phyloP scores from a whole-genome alignment of 2,888 invertebrate species.

The Lasioglossum pauxillum region DNA sequence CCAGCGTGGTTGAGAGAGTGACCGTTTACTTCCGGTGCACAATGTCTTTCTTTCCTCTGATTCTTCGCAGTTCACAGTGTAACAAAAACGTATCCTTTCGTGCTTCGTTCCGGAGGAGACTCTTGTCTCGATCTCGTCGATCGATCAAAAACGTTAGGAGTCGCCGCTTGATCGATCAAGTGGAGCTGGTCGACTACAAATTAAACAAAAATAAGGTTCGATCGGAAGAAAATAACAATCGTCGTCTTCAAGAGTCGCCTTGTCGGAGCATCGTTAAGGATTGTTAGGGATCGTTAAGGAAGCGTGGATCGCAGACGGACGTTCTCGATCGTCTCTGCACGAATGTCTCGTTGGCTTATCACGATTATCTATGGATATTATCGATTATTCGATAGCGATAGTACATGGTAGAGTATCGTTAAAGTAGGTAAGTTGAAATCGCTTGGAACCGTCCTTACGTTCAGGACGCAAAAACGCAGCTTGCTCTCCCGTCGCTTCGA shows the following conservation, averaged over 20 bases:
- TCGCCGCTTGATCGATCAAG: neutral
- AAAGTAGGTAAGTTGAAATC: constrained; percentile 39
- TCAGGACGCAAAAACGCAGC: neutral
- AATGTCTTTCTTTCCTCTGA: constrained; percentile 16
- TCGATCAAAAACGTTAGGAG: neutral
- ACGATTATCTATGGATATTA: constrained; percentile 19
- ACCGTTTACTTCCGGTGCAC: constrained; percentile 46
- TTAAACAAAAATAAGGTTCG: neutral
- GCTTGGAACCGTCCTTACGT: constrained; percentile 12
- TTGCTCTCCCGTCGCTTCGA: neutral
- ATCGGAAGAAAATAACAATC: neutral
- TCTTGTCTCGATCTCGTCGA: neutral
- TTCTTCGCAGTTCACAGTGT: neutral
- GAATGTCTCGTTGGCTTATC: neutral
- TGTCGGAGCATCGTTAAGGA: neutral
- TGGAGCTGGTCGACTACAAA: neutral
- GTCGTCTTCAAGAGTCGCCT: neutral
- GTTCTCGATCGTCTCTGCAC: neutral
- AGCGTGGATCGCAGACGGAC: neutral
- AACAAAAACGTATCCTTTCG: neutral
- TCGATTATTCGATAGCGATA: constrained; percentile 55
- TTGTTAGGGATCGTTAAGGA: neutral
- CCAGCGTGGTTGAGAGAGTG: constrained; percentile 44
- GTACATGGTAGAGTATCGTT: constrained; percentile 56
- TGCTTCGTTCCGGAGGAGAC: neutral